Evolutionary conservation across 1,140 invertebrate genomes (phyloP), one percentile per base, ranked within the genome.

Genomic region (Batillaria attramentaria): DNA sequence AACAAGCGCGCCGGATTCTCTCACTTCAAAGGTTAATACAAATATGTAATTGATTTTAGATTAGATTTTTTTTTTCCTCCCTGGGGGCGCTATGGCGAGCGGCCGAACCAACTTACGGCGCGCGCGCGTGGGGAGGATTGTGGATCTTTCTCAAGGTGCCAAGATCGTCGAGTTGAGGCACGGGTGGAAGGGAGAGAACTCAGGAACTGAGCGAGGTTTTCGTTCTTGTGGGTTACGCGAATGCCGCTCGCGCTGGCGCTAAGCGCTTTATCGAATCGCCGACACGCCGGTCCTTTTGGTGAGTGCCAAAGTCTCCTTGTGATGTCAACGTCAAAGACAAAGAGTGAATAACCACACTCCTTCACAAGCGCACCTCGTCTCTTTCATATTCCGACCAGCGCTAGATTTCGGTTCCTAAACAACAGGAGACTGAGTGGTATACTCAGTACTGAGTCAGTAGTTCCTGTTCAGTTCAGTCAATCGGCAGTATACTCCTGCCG

Each of bases 21-120:
- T 39, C 68, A 70, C 68, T 70, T 70, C 68, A 70, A 70, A 70
- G 68, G 68, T 70, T 18, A 70, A 70, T 39, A 70, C 68, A 70
- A 70, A 70, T 70, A 39, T 42, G 68, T 70, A 70, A 70, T 70
- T 42, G 68, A 70, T 70, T 70, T 70, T 42, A 39, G 68, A n/a
- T 39, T 39, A 70, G 68, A 70, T 41, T 20, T 70, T 39, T 70
- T 39, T 42, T 8, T 62, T 31, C 46, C 57, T 31, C 8, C 24
- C 57, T 8, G n/a, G 10, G 24, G 57, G 57, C 57, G 10, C n/a
- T n/a, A 20, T n/a, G 50, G 50, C n/a, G 50, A 54, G 50, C 33
- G 57, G n/a, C 8, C 33, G 24, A 31, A 10, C n/a, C 8, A 50
- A 31, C n/a, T 24, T 28, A 31, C 0, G 18, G 50, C 57, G 4